A percentile compares a stretch with the other conserved stretches of the same genome.
Conservation (phyloP, 2,797 vertebrate species). For the Naso thynnoides region DNA sequence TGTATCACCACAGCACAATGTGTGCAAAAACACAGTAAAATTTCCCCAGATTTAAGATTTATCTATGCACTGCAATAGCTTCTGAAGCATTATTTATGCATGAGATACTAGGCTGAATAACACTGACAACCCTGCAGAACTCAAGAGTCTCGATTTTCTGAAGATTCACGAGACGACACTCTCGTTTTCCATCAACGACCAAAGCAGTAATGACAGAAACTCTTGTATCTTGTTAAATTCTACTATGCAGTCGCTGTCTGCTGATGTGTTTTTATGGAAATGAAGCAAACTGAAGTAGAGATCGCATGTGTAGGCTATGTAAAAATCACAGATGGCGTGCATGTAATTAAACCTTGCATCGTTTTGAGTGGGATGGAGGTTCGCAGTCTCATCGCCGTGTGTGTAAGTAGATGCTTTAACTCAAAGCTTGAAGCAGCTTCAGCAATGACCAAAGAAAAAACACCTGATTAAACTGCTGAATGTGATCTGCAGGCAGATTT, state of each 20-base stretch:
- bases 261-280: constrained; percentile 52
- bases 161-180: neutral
- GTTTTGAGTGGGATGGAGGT: constrained; percentile 47
- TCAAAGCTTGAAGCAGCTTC: constrained; percentile 17
- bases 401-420: constrained; percentile 39
- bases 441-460: constrained; percentile 5
- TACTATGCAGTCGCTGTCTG: constrained; percentile 4
- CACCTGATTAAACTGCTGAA: constrained; percentile 22
- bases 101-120: neutral
- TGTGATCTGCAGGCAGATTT: constrained; percentile 12
- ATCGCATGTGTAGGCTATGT: constrained; percentile 47
- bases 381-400: constrained; percentile 30
- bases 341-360: constrained; percentile 57
- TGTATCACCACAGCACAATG: neutral
- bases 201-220: constrained; percentile 27
- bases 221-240: constrained; percentile 40
- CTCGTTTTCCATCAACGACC: constrained; percentile 10
- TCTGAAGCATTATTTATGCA: neutral
- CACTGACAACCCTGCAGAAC: neutral
- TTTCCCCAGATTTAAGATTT: neutral
- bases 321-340: constrained; percentile 55
- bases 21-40: neutral
- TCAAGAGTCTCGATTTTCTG: constrained; percentile 14
- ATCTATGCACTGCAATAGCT: neutral
- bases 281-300: constrained; percentile 45